phyloP scores from a whole-genome alignment of 1,140 invertebrate genomes.

The Lethocerus indicus region DNA sequence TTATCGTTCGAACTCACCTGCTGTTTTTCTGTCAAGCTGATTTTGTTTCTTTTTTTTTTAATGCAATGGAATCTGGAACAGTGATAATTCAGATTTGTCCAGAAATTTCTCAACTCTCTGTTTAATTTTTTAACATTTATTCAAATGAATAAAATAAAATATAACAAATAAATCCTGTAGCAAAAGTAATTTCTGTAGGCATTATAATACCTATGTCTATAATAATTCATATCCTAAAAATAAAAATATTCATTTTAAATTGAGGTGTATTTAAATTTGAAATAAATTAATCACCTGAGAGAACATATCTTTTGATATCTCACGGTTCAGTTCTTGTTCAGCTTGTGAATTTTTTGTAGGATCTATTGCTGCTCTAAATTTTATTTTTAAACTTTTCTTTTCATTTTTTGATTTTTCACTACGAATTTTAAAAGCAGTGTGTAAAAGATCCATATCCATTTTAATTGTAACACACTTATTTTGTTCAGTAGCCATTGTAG shows the following conservation, averaged over 20 bases:
- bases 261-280: no score
- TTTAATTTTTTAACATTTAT: no score
- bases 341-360: constrained; percentile 53
- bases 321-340: constrained; percentile 65
- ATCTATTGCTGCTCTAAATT: constrained; percentile 56
- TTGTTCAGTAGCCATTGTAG: no score
- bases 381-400: neutral
- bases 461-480: no score
- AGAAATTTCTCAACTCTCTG: neutral
- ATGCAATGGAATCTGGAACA: no score
- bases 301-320: constrained; percentile 76
- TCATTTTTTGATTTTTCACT: neutral
- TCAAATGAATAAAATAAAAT: constrained; percentile 9
- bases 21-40: no score
- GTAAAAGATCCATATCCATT: no score
- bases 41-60: no score
- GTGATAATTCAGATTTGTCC: no score
- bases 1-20: no score
- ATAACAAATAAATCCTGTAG: neutral
- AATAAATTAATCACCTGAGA: no score
- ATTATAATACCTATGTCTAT: neutral
- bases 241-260: constrained; percentile 12
- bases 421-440: no score
- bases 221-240: neutral
- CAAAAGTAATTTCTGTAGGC: neutral